These are phyloP conservation scores for Nycticorax nycticorax DNA, from an alignment of 2,113 vertebrate species.

Conservation along the genomic window DNA sequence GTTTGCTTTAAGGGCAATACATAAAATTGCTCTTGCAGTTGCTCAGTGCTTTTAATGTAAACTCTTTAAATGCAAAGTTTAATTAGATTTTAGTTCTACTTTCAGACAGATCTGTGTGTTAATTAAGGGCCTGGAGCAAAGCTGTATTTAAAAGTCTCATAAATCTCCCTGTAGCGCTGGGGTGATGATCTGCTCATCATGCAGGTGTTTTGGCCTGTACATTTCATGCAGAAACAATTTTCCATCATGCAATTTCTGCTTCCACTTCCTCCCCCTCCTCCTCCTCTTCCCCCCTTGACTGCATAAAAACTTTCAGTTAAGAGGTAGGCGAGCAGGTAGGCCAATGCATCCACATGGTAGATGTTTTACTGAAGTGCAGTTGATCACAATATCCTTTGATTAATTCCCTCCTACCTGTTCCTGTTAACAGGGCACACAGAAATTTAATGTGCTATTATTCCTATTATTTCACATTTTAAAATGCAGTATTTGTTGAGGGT, in stretches of 20 bases:
- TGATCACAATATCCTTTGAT: not conserved
- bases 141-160: slow-evolving; percentile 3
- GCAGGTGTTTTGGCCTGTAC: slow-evolving; percentile 14
- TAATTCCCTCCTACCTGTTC: not conserved
- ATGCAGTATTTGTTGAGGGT: not conserved
- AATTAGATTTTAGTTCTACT: slow-evolving; percentile 38
- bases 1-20: not conserved
- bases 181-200: slow-evolving; percentile 35
- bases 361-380: not conserved
- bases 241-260: not conserved
- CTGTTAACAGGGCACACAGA: not conserved
- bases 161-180: not conserved
- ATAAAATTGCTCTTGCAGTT: not conserved
- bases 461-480: slow-evolving; percentile 43
- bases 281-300: not conserved
- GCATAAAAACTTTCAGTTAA: not conserved
- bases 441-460: not conserved
- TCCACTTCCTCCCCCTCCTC: not conserved
- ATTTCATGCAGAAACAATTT: slow-evolving; percentile 20
- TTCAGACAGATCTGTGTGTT: slow-evolving; percentile 37
- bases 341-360: not conserved
- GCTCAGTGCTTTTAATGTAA: not conserved
- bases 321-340: not conserved
- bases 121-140: slow-evolving; percentile 29
- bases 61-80: not conserved